These are phyloP conservation scores for Epinotia brunnichana DNA, from an alignment of 2,888 invertebrate species.

Conservation along the genomic window DNA sequence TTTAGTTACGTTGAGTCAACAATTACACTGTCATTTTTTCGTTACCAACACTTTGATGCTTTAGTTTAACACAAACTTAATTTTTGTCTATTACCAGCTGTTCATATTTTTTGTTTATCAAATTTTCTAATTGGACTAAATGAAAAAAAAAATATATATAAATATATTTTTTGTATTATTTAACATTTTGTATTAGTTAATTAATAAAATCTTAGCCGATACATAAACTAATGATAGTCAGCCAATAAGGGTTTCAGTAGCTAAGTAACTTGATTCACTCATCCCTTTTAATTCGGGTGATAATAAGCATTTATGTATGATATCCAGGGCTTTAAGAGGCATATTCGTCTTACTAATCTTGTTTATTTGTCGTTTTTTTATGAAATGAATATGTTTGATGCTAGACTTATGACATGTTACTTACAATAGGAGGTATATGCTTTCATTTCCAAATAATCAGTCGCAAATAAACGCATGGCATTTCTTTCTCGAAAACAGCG, in stretches of 20 bases:
- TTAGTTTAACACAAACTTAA: slow-evolving; percentile 26
- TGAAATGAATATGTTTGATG: neutral
- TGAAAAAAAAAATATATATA: neutral
- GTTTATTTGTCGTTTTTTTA: neutral
- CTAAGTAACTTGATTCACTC: too few relatives aligned
- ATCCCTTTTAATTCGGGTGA: too few relatives aligned
- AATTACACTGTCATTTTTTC: slow-evolving; percentile 33
- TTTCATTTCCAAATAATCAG: neutral
- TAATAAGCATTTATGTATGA: too few relatives aligned
- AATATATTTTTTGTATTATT: neutral
- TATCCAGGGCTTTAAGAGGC: neutral
- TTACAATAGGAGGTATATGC: neutral
- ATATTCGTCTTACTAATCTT: neutral
- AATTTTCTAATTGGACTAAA: slow-evolving; percentile 12
- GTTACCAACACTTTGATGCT: slow-evolving; percentile 27
- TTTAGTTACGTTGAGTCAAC: slow-evolving; percentile 38
- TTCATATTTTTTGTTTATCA: neutral
- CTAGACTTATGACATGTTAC: neutral
- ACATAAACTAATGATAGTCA: too few relatives aligned
- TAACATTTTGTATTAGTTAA: too few relatives aligned
- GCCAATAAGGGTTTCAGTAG: too few relatives aligned
- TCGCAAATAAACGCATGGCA: neutral
- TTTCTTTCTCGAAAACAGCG: slow-evolving; percentile 14
- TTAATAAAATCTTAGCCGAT: too few relatives aligned
- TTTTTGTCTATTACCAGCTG: slow-evolving; percentile 1